Conservation (phyloP, 2,113 vertebrate species). For the Microcebus griseorufus region DNA sequence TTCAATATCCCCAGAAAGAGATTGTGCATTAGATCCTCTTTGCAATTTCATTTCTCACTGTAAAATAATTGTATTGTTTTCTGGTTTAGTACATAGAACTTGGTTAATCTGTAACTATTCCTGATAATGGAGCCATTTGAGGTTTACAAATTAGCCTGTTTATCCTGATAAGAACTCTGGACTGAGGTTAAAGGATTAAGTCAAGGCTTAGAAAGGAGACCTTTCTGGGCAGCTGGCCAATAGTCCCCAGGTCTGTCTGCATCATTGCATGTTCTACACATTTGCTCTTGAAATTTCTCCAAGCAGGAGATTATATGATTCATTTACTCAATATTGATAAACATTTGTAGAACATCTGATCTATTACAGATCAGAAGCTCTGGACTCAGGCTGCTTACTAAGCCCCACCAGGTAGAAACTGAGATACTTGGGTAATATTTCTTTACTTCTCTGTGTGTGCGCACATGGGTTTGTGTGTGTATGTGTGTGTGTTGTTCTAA, state of each 20-base stretch:
- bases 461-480: background rate
- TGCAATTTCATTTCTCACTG: background rate
- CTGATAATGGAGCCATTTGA: background rate
- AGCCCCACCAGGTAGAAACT: background rate
- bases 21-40: background rate
- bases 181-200: slow-evolving; percentile 33
- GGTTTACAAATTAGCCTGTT: slow-evolving; percentile 13
- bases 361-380: background rate
- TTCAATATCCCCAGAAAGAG: background rate
- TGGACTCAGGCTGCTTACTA: background rate
- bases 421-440: background rate
- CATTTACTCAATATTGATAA: slow-evolving; percentile 56
- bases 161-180: background rate
- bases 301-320: slow-evolving; percentile 2
- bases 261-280: background rate
- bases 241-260: background rate
- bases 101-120: background rate
- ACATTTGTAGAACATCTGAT: background rate
- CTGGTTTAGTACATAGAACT: background rate
- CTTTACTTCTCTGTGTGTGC: background rate
- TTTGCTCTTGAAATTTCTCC: slow-evolving; percentile 49
- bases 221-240: slow-evolving; percentile 36
- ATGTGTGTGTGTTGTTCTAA: background rate
- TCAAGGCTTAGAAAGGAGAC: background rate
- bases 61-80: background rate